Percentiles rank a stretch among this genome's conserved stretches.
Evolutionary conservation across 2,113 vertebrate species (phyloP).

Genomic region (Aspidoscelis tigris): DNA sequence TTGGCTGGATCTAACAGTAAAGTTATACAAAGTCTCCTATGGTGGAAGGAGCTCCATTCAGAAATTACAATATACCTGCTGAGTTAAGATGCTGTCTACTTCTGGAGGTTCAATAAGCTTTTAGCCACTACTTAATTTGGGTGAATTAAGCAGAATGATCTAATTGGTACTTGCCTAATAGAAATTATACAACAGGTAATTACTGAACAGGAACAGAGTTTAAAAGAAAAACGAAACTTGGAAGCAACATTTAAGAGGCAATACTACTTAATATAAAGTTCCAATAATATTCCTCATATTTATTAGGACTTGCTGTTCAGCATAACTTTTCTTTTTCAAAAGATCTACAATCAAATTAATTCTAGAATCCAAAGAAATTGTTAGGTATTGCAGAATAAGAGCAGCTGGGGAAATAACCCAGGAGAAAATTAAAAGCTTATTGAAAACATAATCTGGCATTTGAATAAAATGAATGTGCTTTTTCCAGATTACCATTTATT

Average conservation of each 20-base stretch:
- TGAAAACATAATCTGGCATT: neutral
- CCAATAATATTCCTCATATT: neutral
- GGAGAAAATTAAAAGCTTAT: slow-evolving; percentile 14
- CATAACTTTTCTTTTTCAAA: slow-evolving; percentile 15
- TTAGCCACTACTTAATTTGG: neutral
- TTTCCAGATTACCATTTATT: neutral
- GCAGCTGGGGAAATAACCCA: neutral
- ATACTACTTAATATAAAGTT: neutral
- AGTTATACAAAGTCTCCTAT: neutral
- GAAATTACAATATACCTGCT: slow-evolving; percentile 11
- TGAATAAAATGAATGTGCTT: slow-evolving; percentile 22
- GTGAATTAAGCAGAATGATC: slow-evolving; percentile 1
- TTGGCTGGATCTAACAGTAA: neutral
- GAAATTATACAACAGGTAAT: neutral
- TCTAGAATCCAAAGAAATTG: slow-evolving; percentile 7
- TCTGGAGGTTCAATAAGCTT: neutral
- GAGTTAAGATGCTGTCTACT: neutral
- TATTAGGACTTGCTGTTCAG: neutral
- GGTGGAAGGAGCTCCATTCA: neutral
- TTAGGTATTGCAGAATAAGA: slow-evolving; percentile 4
- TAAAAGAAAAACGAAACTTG: no score
- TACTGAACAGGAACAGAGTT: neutral
- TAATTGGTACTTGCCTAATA: slow-evolving; percentile 14
- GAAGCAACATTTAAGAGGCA: neutral
- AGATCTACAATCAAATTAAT: neutral